These are phyloP conservation scores for Monochamus alternatus DNA, from an alignment of 2,888 invertebrate genomes.

Conservation along the genomic window DNA sequence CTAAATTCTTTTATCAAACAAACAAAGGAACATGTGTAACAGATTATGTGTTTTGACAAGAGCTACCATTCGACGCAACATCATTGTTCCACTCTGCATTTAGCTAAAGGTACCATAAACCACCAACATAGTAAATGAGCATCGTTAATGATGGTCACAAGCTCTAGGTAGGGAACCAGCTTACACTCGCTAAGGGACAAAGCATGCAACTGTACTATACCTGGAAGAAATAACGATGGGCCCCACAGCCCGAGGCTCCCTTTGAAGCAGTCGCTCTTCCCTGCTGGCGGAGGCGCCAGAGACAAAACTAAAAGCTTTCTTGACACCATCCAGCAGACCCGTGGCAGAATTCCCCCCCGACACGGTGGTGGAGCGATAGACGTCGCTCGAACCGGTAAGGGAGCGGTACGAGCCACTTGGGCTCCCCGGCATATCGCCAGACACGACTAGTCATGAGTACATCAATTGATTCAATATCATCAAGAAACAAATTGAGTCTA, in stretches of 20 bases:
- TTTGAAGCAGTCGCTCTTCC: constrained; percentile 51
- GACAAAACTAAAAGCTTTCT: constrained; percentile 74
- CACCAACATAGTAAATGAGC: background rate
- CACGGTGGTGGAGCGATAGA: constrained; percentile 78
- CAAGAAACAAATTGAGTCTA: constrained; percentile 32
- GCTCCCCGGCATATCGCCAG: constrained; percentile 75
- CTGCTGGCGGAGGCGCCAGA: constrained; percentile 47
- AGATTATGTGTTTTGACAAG: too few relatives aligned
- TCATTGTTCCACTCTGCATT: background rate
- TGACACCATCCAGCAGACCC: constrained; percentile 75
- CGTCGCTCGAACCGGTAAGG: constrained; percentile 70
- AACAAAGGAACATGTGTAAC: too few relatives aligned
- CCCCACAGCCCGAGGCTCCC: constrained; percentile 32
- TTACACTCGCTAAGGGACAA: constrained; percentile 5
- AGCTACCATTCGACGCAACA: too few relatives aligned
- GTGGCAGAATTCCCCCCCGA: constrained; percentile 63
- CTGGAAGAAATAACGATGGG: constrained; percentile 63
- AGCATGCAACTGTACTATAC: constrained; percentile 54
- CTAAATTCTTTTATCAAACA: too few relatives aligned
- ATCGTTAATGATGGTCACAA: background rate
- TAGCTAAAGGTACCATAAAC: background rate
- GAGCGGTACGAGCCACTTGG: constrained; percentile 79
- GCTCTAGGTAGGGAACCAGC: constrained; percentile 11
- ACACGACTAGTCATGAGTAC: constrained; percentile 45
- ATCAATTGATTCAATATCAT: constrained; percentile 49